Conservation (phyloP, 2,888 invertebrate genomes). For the Adelphocoris suturalis region DNA sequence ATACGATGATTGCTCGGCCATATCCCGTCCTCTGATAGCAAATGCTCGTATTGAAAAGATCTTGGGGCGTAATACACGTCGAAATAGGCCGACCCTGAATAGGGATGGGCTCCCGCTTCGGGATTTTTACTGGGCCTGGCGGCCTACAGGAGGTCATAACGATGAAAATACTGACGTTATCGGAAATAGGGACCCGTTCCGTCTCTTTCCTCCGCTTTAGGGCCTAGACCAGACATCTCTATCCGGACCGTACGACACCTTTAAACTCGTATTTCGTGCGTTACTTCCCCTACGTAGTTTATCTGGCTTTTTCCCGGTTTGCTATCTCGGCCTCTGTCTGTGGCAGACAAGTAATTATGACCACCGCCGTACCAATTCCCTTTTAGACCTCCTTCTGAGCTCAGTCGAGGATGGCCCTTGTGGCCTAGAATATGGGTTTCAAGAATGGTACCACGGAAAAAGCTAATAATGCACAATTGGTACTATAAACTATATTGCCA, state of each 20-base stretch:
- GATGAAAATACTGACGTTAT: conserved; percentile 47
- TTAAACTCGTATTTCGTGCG: conserved; percentile 1
- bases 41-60: conserved; percentile 24
- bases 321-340: background rate
- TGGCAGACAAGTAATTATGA: background rate
- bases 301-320: conserved; percentile 6
- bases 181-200: conserved; percentile 30
- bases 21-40: background rate
- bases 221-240: conserved; percentile 24
- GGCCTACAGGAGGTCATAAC: conserved; percentile 34
- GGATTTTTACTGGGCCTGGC: conserved; percentile 21
- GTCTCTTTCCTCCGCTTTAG: background rate
- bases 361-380: too few species aligned
- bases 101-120: background rate
- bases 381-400: too few species aligned
- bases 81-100: background rate
- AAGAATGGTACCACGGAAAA: too few species aligned
- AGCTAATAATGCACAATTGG: too few species aligned
- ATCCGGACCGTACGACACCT: conserved; percentile 6
- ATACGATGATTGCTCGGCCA: conserved; percentile 13
- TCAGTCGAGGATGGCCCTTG: too few species aligned
- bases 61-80: conserved; percentile 30
- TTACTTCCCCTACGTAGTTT: background rate
- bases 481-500: too few species aligned
- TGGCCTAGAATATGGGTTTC: too few species aligned